Conservation (phyloP, 30 jellyfish, hydroid and myxozoan genomes). For the Pseudorhiza aurosa region DNA sequence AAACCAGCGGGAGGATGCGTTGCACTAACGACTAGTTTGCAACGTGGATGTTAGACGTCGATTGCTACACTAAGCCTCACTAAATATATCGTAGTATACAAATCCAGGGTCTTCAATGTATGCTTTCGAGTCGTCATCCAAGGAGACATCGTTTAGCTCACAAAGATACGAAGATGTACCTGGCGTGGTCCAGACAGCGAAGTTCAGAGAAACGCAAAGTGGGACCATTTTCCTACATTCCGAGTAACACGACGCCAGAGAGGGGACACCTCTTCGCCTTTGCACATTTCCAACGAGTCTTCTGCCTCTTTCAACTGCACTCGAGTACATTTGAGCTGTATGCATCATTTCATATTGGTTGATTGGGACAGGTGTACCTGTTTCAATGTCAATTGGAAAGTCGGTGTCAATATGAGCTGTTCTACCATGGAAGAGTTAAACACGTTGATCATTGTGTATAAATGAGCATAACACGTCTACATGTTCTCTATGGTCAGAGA, state of each 20-base stretch:
- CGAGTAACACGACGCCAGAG: constrained; percentile 6
- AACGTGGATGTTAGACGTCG: too few species aligned
- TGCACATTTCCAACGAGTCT: constrained; percentile 5
- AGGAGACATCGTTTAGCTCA: constrained; percentile 1
- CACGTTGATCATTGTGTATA: too few species aligned
- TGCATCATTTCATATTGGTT: neutral
- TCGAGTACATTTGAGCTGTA: constrained; percentile 14
- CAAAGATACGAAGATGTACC: neutral
- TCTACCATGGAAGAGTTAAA: too few species aligned
- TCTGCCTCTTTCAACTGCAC: neutral
- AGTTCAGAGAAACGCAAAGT: constrained; percentile 7
- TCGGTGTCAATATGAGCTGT: too few species aligned
- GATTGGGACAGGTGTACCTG: too few species aligned
- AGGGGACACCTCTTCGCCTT: neutral
- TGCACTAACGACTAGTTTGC: too few species aligned
- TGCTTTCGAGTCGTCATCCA: constrained; percentile 3
- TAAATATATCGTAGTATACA: constrained; percentile 4
- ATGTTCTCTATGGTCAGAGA: too few species aligned
- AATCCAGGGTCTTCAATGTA: neutral
- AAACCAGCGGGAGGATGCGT: too few species aligned
- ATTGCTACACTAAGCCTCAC: too few species aligned
- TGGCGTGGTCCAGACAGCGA: neutral
- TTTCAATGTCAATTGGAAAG: too few species aligned
- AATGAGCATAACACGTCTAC: too few species aligned
- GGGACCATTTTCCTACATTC: constrained; percentile 2